Evolutionary conservation across 2,888 invertebrate genomes (phyloP).

Genomic region (Leptura quadrifasciata): DNA sequence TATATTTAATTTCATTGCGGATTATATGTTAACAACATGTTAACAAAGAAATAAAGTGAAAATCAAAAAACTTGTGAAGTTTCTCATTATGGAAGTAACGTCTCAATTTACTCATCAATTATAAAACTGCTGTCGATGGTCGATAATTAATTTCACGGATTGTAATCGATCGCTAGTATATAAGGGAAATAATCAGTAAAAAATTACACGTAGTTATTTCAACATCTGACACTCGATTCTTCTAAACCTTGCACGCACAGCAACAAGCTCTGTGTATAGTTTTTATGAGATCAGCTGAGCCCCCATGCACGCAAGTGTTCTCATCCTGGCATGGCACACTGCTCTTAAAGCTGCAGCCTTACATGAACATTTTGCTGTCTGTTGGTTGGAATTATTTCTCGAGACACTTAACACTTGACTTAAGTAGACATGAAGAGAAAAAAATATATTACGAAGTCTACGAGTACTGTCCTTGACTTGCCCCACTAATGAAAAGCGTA

Average conservation of each 20-base stretch:
- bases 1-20: no score
- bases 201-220: no score
- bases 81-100: no score
- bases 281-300: conserved; percentile 7
- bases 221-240: neutral
- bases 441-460: neutral
- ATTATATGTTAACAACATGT: no score
- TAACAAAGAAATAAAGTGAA: no score
- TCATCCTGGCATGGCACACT: neutral
- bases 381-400: conserved; percentile 10
- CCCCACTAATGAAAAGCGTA: conserved; percentile 1
- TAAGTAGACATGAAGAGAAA: conserved; percentile 26
- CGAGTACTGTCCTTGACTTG: neutral
- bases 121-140: no score
- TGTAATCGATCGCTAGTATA: no score
- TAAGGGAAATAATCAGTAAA: no score
- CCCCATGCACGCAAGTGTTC: neutral
- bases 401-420: conserved; percentile 22
- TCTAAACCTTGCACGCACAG: neutral
- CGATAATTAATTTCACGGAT: no score
- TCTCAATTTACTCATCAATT: no score
- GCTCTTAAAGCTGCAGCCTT: conserved; percentile 11
- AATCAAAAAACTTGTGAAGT: no score
- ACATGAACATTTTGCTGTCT: conserved; percentile 12
- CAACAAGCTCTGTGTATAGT: neutral